These are phyloP conservation scores for Pomatorhinus ruficollis DNA, from an alignment of 2,113 vertebrate species.

Conservation along the genomic window DNA sequence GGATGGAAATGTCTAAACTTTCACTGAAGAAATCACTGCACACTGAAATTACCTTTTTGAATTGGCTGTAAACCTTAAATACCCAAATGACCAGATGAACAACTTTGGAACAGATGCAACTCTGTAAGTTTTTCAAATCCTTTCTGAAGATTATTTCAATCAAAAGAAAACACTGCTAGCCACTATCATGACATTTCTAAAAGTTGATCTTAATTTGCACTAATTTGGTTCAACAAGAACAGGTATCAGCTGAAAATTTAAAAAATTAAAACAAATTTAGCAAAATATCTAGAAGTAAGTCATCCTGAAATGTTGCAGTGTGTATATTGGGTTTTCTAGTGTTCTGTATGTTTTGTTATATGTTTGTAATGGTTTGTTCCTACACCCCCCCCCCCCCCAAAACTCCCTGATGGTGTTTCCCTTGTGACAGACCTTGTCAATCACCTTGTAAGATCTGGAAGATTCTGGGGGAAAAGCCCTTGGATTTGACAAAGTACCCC, in stretches of 20 bases:
- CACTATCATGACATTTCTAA: not conserved
- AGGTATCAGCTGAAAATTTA: not conserved
- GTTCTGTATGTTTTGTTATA: no score
- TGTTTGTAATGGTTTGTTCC: no score
- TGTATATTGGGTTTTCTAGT: no score
- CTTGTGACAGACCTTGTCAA: no score
- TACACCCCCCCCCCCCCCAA: no score
- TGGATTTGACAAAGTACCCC: no score
- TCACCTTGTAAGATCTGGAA: no score
- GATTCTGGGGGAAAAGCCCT: no score
- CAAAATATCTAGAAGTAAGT: not conserved
- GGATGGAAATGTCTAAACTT: not conserved
- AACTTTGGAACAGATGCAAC: not conserved
- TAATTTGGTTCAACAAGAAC: not conserved
- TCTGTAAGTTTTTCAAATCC: not conserved
- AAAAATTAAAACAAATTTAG: not conserved
- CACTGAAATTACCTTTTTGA: not conserved
- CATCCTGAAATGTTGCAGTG: no score
- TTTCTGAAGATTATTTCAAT: not conserved
- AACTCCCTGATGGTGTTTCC: no score
- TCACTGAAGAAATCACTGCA: not conserved
- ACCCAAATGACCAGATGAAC: accelerated
- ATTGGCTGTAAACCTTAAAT: not conserved
- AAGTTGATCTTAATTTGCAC: not conserved
- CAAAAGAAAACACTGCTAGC: not conserved